Base-by-base conservation (phyloP, 2,888 invertebrate genomes). In the Malthinus flaveolus region DNA sequence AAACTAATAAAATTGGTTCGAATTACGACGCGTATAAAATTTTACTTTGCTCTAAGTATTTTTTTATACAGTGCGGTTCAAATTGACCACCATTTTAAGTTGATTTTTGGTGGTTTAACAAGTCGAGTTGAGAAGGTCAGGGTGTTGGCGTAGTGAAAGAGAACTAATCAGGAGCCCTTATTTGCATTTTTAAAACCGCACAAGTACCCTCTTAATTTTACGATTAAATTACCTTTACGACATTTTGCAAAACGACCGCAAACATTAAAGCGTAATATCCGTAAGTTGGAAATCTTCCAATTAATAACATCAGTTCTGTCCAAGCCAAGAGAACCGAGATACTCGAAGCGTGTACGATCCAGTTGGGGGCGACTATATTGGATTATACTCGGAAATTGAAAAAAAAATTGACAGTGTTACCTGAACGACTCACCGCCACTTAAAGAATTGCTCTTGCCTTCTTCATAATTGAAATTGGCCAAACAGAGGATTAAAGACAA, bases 201-300 rank as follows among this genome's bases (percentile, higher is more conserved):
- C 5, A 39, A 13, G 13, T 39, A 42, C 13, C 23, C n/a, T 15
- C 6, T 15, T 23, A 32, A 37, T 23, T 23, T 2, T 23, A 23
- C 15, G 7, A 10, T 39, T 48, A 33, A 63, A 64, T 63, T 74
- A 81, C 82, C 78, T 81, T 82, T 36, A 81, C 66, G 48, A 82
- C 79, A 61, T 84, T 83, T 65, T 78, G 79, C 56, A 83, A 70
- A n/a, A 84, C 83, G 7, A 81, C 80, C 12, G 80, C 78, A 66
- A 84, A 83, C 81, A 84, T 82, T 46, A 84, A 78, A 15, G 84
- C 81, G 68, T 84, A 84, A 66, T 83, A 79, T 47, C 83, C 84
- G 66, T 80, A 81, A 13, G 76, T 76, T 52, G 84, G 84, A 56
- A 84, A 79, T 55, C 83, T 73, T 36, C 82, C 83, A 63, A 83